Base-by-base conservation (phyloP, 2,888 invertebrate species). In the Boloria euphrosyne region DNA sequence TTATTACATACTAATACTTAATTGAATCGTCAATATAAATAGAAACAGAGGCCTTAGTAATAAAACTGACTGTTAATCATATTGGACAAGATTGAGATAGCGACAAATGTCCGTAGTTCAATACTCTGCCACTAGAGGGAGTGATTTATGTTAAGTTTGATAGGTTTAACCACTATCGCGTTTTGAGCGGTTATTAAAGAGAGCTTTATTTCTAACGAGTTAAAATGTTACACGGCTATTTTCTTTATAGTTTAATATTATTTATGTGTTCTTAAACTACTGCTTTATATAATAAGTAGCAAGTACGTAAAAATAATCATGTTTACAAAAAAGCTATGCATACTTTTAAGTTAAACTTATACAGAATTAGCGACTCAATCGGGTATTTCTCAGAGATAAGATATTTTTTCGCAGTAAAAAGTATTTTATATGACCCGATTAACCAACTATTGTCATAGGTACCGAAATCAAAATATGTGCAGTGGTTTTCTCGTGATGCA, bases 61-160 rank as follows among this genome's bases (percentile, higher is more conserved):
- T 89, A 86, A 89, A 88, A 86, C 75, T 80, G 81, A 79, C 75
- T 85, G 79, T 89, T 62, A 57, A 85, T 89, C 89, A 88, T 85
- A 59, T 59, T 57, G n/a, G 76, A 77, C 75, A 83, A 83, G 86
- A 87, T 88, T 83, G 84, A 84, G 84, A 83, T 77, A 87, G 86
- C 78, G 79, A 77, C 59, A 55, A 80, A 81, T 78, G 78, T 78
- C 73, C 74, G 77, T 83, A 85, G 86, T 88, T 85, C 83, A 76
- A 73, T 76, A 75, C 78, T 76, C 71, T 71, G 70, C 74, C 81
- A 80, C 74, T 83, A 89, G 89, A 89, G 85, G 89, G 87, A 87
- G 86, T 84, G 86, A 86, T 88, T 86, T 67, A 67, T 59, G 54
- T 46, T 75, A 78, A 77, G 78, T 81, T 80, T 84, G 86, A 85